Evolutionary conservation across 2,113 vertebrate genomes (phyloP).

Genomic region (Toxotes chatareus): DNA sequence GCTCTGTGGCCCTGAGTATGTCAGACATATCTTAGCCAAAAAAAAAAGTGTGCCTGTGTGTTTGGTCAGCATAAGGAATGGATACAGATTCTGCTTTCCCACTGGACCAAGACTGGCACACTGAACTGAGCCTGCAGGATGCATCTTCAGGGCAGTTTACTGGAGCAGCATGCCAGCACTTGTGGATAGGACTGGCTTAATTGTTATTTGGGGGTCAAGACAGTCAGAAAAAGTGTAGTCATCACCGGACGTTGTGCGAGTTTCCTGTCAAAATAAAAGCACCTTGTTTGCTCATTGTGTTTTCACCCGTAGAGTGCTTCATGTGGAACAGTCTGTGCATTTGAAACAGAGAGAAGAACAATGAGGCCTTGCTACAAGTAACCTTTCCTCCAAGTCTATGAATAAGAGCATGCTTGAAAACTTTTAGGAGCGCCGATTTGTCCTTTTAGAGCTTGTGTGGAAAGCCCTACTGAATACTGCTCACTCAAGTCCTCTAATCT

Average conservation of each 20-base stretch:
- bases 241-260: background rate
- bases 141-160: constrained; percentile 10
- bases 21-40: background rate
- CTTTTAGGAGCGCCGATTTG: background rate
- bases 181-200: constrained; percentile 17
- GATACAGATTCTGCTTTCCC: background rate
- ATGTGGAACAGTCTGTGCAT: background rate
- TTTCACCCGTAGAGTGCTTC: background rate
- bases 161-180: constrained; percentile 43
- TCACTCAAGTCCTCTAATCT: background rate
- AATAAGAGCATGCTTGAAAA: background rate
- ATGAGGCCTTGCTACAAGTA: too few species aligned
- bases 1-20: background rate
- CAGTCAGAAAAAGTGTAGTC: background rate
- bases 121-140: constrained; percentile 1
- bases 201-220: constrained; percentile 38
- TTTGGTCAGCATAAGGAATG: background rate
- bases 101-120: background rate
- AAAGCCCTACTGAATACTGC: background rate
- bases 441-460: background rate
- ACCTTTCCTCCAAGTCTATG: background rate
- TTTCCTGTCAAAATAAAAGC: constrained; percentile 61
- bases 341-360: background rate
- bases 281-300: background rate
- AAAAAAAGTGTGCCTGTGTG: too few species aligned